Evolutionary conservation across 2,797 vertebrate genomes (phyloP).

Genomic region (Phrynocephalus vlangalii): DNA sequence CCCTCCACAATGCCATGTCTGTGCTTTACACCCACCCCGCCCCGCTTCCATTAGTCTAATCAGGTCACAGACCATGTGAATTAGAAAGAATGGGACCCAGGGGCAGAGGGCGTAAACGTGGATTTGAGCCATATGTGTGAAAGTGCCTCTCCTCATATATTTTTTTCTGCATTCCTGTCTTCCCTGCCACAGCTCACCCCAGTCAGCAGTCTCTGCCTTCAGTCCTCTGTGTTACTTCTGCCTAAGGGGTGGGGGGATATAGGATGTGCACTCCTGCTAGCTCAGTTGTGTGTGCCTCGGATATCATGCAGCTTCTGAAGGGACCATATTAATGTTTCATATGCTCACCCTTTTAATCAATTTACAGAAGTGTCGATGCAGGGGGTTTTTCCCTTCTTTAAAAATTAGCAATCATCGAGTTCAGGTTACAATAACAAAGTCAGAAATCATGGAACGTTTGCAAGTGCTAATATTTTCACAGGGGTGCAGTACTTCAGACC

Average conservation of each 20-base stretch:
- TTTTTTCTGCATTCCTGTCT: too few relatives aligned
- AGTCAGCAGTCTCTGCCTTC: too few relatives aligned
- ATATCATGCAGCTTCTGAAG: background rate
- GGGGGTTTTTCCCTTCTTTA: background rate
- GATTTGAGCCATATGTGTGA: background rate
- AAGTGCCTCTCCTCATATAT: too few relatives aligned
- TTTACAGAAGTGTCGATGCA: background rate
- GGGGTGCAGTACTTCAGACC: background rate
- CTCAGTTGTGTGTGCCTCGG: background rate
- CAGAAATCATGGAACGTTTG: background rate
- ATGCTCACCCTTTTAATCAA: background rate
- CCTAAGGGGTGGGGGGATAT: background rate
- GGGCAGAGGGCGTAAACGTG: background rate
- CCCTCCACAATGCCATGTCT: background rate
- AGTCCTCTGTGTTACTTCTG: background rate
- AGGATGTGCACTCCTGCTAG: too few relatives aligned
- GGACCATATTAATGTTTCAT: background rate
- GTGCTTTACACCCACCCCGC: background rate
- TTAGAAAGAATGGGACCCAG: background rate
- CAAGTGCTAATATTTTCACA: background rate
- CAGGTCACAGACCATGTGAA: background rate
- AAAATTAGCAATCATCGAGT: background rate
- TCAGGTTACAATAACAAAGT: background rate
- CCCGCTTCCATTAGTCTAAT: background rate
- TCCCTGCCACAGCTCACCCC: too few relatives aligned